phyloP scores from a whole-genome alignment of 2,113 vertebrate species.

The Xerus inauris region DNA sequence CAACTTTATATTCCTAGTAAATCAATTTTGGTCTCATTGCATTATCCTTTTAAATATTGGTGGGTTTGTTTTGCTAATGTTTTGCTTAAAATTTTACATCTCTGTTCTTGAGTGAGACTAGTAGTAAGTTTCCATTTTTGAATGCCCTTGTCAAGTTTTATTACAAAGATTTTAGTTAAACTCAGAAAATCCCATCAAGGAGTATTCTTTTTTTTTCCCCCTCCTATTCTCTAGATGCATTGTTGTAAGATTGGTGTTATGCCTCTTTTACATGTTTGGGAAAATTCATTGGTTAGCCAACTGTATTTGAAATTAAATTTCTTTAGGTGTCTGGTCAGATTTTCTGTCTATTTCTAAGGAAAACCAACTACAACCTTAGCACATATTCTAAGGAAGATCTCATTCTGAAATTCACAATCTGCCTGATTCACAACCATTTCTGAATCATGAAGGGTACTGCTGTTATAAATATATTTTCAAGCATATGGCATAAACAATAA shows the following conservation, averaged over 20 bases:
- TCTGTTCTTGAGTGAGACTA: constrained; percentile 1
- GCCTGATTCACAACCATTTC: constrained; percentile 32
- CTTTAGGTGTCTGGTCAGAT: constrained; percentile 22
- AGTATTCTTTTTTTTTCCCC: neutral
- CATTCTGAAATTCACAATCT: constrained; percentile 51
- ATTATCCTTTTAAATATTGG: neutral
- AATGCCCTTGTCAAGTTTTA: constrained; percentile 37
- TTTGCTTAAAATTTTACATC: constrained; percentile 42
- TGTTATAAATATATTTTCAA: constrained; percentile 38
- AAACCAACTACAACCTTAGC: constrained; percentile 11
- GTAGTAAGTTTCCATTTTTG: constrained; percentile 7
- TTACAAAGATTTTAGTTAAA: constrained; percentile 44
- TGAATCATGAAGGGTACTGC: neutral
- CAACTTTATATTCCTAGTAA: constrained; percentile 43
- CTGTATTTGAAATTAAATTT: constrained; percentile 41
- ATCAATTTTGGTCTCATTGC: neutral
- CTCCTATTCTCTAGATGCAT: neutral
- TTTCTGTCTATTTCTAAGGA: constrained; percentile 20
- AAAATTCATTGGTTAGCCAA: constrained; percentile 20
- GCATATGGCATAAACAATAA: constrained; percentile 5
- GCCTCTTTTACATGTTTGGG: constrained; percentile 10
- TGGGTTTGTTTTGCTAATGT: constrained; percentile 5
- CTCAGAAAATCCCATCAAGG: constrained; percentile 42
- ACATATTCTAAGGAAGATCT: neutral
- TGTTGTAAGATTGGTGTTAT: neutral